A percentile compares a stretch with the other conserved stretches of the same genome.
phyloP scores from a whole-genome alignment of 2,888 invertebrate genomes.

The Lithophane socia region DNA sequence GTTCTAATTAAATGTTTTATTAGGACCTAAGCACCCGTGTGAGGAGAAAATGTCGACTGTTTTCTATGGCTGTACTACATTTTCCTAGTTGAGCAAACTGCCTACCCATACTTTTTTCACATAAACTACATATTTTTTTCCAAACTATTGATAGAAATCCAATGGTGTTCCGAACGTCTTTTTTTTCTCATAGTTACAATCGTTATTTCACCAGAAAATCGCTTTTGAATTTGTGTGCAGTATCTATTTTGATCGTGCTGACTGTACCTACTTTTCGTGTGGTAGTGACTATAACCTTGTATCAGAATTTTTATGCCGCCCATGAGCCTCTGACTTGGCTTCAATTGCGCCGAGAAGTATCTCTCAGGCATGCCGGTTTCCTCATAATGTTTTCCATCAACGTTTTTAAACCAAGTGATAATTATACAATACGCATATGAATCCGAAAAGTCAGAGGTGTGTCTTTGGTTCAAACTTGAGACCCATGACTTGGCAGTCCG shows the following conservation, averaged over 20 bases:
- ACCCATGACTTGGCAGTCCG: too few species aligned
- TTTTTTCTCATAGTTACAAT: not conserved
- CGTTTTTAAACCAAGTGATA: too few species aligned
- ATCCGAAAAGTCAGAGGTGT: too few species aligned
- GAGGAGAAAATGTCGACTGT: not conserved
- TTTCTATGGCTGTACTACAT: not conserved
- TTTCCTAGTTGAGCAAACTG: not conserved
- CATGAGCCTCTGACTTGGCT: too few species aligned
- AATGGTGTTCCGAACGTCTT: not conserved
- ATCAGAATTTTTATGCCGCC: too few species aligned
- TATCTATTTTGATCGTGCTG: not conserved
- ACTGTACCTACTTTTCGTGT: not conserved
- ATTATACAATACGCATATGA: too few species aligned
- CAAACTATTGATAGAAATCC: not conserved
- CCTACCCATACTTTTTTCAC: not conserved
- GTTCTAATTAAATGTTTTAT: conserved; percentile 42
- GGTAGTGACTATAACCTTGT: too few species aligned
- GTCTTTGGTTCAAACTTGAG: too few species aligned
- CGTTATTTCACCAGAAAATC: not conserved
- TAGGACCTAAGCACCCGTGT: not conserved
- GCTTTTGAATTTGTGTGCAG: not conserved
- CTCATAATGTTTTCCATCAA: too few species aligned
- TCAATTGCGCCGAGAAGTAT: too few species aligned
- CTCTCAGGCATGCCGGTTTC: too few species aligned
- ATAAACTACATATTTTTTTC: not conserved